Evolutionary conservation across 2,888 invertebrate genomes (phyloP).

Genomic region (Chaetogeoica ovagalla): DNA sequence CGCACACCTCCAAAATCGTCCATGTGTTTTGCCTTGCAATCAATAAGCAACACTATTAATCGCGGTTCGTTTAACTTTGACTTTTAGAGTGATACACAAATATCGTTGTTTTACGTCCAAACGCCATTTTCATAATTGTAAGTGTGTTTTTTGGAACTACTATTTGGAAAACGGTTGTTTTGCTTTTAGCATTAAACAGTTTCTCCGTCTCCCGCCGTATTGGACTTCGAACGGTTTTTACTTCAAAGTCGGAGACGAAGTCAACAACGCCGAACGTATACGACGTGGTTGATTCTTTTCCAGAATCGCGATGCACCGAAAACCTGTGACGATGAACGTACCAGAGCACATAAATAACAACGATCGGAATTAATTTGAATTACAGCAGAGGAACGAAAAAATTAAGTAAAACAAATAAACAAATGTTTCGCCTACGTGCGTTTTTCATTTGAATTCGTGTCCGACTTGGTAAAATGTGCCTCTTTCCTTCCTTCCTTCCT

Average conservation of each 20-base stretch:
- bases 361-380: constrained; percentile 1
- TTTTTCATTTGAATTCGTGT: background rate
- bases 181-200: background rate
- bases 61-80: constrained; percentile 22
- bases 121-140: background rate
- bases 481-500: too few species aligned
- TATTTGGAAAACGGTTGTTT: background rate
- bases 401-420: constrained; percentile 13
- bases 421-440: background rate
- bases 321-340: too few species aligned
- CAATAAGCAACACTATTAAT: background rate
- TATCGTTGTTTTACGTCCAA: constrained; percentile 9
- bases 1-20: constrained; percentile 19
- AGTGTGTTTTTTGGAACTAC: background rate
- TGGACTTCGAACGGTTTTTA: background rate
- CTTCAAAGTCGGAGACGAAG: background rate
- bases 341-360: background rate
- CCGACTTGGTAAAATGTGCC: background rate
- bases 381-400: background rate
- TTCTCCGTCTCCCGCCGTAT: background rate
- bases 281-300: too few species aligned
- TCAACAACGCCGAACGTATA: background rate
- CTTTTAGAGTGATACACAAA: background rate
- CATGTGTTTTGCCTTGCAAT: constrained; percentile 31
- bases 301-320: too few species aligned